phyloP scores from a whole-genome alignment of 2,113 vertebrate genomes.

The Chascanopsetta lugubris region DNA sequence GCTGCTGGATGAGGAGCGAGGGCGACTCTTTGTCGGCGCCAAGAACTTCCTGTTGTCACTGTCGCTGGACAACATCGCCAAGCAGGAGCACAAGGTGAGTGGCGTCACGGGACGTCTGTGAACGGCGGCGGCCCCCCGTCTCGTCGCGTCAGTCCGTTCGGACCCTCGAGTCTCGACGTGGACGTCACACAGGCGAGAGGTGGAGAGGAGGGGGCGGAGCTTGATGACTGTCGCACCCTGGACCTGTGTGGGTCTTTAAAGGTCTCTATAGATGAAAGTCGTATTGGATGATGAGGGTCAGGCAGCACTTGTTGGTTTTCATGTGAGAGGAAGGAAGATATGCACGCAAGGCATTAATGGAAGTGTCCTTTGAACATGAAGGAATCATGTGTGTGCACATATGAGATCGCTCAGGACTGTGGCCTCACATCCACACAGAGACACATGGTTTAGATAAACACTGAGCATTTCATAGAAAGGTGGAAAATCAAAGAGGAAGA shows the following conservation, averaged over 20 bases:
- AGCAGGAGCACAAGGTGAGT: constrained; percentile 92
- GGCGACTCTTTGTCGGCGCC: constrained; percentile 91
- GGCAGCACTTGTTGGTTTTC: constrained; percentile 1
- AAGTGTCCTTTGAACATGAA: constrained; percentile 1
- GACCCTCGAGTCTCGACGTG: no score
- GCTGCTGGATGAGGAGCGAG: constrained; percentile 92
- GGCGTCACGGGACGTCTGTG: no score
- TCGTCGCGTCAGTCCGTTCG: no score
- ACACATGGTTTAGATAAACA: constrained; percentile 39
- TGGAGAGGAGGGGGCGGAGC: not conserved
- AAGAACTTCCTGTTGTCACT: constrained; percentile 93
- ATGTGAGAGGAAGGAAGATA: constrained; percentile 4
- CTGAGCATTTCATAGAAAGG: no score
- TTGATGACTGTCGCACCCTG: no score
- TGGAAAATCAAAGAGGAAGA: constrained; percentile 23
- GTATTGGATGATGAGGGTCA: not conserved
- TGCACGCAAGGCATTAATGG: constrained; percentile 10
- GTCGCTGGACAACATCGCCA: constrained; percentile 92
- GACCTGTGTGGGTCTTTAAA: no score
- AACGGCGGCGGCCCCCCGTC: no score
- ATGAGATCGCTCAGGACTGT: constrained; percentile 29
- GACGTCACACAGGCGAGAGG: no score
- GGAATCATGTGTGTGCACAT: constrained; percentile 16
- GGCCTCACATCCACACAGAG: not conserved
- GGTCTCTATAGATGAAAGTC: no score